Evolutionary conservation across 2,888 invertebrate genomes (phyloP), one percentile per base, ranked within the genome.

Genomic region (Drosophila atroscutellata): DNA sequence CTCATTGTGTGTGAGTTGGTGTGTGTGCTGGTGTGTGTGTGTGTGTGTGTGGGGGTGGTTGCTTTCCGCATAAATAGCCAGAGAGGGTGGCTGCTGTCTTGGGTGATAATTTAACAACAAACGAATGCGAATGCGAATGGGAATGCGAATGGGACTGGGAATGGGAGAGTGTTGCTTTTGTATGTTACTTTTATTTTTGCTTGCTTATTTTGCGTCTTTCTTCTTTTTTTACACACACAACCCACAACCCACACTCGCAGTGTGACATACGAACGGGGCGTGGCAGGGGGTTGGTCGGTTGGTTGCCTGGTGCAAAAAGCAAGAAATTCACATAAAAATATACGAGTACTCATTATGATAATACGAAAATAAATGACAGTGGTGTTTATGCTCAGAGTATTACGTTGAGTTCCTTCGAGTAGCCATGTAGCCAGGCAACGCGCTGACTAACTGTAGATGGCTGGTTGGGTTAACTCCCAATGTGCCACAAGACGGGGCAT

Each of bases 291-390:
- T 45, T 15, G 24, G 45, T 15, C 18, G 45, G 18, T 20, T 6
- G 37, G 28, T n/a, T 56, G 72, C 32, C 73, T 77, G 78, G 65
- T 70, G 72, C 78, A 84, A 87, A 85, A 89, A 89, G 79, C 79
- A 80, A 85, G 86, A 84, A 73, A 86, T 81, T 77, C 89, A 76
- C 91, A 90, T 90, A 90, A 91, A 91, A 90, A 91, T 89, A 90
- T 91, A 90, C 91, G 90, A 91, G 83, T 76, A 75, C 89, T 89
- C 91, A 89, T 90, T 90, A 90, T 90, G 91, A 90, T 90, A 91
- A 90, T 90, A 90, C 90, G 89, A 90, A 86, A 91, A 90, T 90
- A 90, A 90, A 91, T 90, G 91, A 89, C 91, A 87, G 80, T 87
- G 80, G 85, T 85, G 85, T 87, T 87, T 87, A 85, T 71, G 56